Evolutionary conservation across 2,797 vertebrate genomes (phyloP), one percentile per base, ranked within the genome.

Genomic region (Crenuchus spilurus): DNA sequence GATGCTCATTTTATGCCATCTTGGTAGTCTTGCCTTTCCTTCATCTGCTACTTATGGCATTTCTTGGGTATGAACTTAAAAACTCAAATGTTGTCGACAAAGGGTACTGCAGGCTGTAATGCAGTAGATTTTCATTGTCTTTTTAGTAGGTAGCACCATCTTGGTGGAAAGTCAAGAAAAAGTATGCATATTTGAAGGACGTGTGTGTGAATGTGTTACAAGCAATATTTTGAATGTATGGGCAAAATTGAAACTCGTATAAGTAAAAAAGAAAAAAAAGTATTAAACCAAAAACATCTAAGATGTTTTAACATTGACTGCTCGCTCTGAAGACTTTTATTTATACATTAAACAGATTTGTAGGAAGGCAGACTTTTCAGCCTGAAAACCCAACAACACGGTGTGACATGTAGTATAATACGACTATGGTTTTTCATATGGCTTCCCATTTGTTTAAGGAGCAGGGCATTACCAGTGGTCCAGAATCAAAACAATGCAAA

Each of bases 221-320:
- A 69, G 49, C 52, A 69, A 55, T 55, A 55, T 41, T 55, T 69
- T 55, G 35, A 41, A 69, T 54, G 22, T 68, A 20, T 69, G 49
- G 35, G 22, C 22, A 28, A 69, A 57, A 49, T 2, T 18, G 5
- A 42, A 31, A 14, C 6, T n/a, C 13, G 8, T 30, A 8, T 16
- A 61, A 41, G 14, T 9, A 64, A 11, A 26, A 41, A 28, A 58
- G 10, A 20, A 37, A 18, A 20, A 20, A 20, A 20, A 20, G 8
- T 7, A 33, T 31, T 22, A 37, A 35, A 33, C 10, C 1, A 8
- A 14, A 33, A 1, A n/a, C 11, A 2, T 51, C 4, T n/a, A n/a
- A n/a, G n/a, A n/a, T n/a, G n/a, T n/a, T n/a, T n/a, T n/a, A n/a
- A n/a, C n/a, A n/a, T n/a, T n/a, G n/a, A n/a, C n/a, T n/a, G n/a